phyloP scores from a whole-genome alignment of 2,113 vertebrate genomes.

The Raja brachyura region DNA sequence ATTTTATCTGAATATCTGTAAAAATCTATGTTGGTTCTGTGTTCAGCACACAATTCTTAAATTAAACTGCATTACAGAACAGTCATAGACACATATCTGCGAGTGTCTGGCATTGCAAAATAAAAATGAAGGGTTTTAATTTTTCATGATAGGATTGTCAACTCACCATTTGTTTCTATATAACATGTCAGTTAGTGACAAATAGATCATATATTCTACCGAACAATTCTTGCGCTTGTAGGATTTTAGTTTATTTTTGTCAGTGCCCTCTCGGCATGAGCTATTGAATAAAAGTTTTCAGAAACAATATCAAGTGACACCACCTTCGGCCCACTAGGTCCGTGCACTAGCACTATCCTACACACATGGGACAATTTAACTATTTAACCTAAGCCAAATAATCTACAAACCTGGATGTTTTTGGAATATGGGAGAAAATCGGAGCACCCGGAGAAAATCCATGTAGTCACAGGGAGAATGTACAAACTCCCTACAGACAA shows the following conservation, averaged over 20 bases:
- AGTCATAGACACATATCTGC: not conserved
- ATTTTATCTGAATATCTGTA: not conserved
- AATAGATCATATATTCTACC: conserved; percentile 4
- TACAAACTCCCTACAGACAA: too few relatives aligned
- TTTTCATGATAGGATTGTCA: conserved; percentile 4
- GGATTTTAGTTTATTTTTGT: conserved; percentile 23
- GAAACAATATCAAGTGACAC: not conserved
- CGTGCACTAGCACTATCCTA: too few relatives aligned
- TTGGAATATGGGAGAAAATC: too few relatives aligned
- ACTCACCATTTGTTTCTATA: not conserved
- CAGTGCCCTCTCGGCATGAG: not conserved
- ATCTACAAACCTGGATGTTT: too few relatives aligned
- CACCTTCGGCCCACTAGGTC: too few relatives aligned
- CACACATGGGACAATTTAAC: too few relatives aligned
- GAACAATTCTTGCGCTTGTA: not conserved
- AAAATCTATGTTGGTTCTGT: not conserved
- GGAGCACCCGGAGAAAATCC: too few relatives aligned
- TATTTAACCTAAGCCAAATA: too few relatives aligned
- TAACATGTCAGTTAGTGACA: conserved; percentile 28
- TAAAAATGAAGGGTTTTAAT: conserved; percentile 25
- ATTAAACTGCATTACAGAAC: not conserved
- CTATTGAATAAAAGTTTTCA: conserved; percentile 8
- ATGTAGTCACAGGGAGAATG: too few relatives aligned
- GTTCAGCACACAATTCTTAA: not conserved
- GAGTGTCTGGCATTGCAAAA: conserved; percentile 9